A percentile compares a stretch with the other conserved stretches of the same genome.
Conservation (phyloP, 1,140 invertebrate species). For the Oreohelix idahoensis region DNA sequence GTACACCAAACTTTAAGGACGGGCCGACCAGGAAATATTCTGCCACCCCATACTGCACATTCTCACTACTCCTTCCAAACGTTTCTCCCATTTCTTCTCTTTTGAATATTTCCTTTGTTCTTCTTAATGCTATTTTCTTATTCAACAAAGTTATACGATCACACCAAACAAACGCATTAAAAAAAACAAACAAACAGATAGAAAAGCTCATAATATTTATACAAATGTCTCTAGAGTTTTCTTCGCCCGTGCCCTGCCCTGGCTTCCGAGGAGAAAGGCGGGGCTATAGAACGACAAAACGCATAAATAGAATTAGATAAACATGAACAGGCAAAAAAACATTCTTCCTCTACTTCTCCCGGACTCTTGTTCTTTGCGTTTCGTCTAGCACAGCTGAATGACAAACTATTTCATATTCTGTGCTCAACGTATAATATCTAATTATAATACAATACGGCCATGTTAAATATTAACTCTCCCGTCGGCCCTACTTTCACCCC, state of each 20-base stretch:
- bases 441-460: not conserved
- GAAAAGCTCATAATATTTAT: not conserved
- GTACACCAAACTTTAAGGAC: no score
- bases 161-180: not conserved
- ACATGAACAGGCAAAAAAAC: no score
- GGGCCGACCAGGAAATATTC: no score
- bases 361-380: no score
- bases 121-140: not conserved
- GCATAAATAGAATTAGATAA: no score
- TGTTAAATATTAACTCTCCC: not conserved
- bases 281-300: not conserved
- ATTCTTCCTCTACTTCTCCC: no score
- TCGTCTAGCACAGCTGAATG: not conserved
- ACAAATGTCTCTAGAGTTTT: not conserved
- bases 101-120: not conserved
- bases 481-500: not conserved
- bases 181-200: not conserved
- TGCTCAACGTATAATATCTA: not conserved
- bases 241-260: not conserved
- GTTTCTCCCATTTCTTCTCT: not conserved
- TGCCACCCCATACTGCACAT: not conserved
- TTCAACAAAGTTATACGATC: not conserved
- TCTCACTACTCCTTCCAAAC: not conserved
- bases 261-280: not conserved
- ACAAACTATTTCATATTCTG: not conserved